Base-by-base conservation (phyloP, 2,888 invertebrate genomes). In the Eilema depressum region DNA sequence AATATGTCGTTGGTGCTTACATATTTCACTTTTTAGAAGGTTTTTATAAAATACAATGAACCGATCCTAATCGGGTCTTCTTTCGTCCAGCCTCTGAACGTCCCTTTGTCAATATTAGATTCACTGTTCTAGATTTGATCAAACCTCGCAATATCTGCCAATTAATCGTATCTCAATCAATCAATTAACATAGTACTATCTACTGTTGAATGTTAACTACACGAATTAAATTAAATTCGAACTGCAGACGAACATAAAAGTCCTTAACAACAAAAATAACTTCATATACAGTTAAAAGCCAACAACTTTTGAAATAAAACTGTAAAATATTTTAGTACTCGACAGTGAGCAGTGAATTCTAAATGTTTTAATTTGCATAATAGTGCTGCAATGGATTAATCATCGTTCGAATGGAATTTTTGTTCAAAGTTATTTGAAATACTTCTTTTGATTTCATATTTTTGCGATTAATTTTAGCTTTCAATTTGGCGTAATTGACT, bases 321-420 rank as follows among this genome's bases (percentile, higher is more conserved):
- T 37, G 47, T 61, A 73, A 73, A 74, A 75, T 73, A 70, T 75
- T 75, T 75, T 68, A 71, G 63, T 71, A 64, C 68, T 74, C 41
- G 63, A 68, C 69, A 63, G 72, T 63, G 53, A 72, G 33, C 59
- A 80, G 63, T 63, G 78, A 71, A 75, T 68, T 68, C 71, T 69
- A 75, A 80, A 80, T 71, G 71, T 69, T 74, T 75, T 78, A 74
- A 79, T 79, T 75, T 79, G 41, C 75, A 78, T 80, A 79, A 78
- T 71, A 80, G 75, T 75, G 53, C 70, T 60, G 69, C 75, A 70
- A 66, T 75, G 69, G 69, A 69, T 71, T 77, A 75, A 74, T 71
- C 68, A 78, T 64, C 68, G 67, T 62, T 69, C 59, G 68, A 76
- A 78, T 79, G 70, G 67, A 70, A 71, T 68, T 70, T 74, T 60